Evolutionary conservation across 1,140 invertebrate genomes (phyloP).

Genomic region (Lanistes nyassanus): DNA sequence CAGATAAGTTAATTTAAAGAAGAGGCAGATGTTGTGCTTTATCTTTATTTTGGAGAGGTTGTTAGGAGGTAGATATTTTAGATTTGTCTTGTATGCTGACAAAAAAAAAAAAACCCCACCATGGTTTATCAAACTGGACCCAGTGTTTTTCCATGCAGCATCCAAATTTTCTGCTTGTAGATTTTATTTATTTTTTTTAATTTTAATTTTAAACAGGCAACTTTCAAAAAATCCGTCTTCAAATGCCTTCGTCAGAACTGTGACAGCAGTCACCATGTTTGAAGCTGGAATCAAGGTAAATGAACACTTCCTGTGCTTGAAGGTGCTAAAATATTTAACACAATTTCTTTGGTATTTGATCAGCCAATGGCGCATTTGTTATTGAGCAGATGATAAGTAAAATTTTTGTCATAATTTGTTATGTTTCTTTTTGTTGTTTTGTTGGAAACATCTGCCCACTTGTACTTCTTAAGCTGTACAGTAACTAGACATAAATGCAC

Average conservation of each 20-base stretch:
- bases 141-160: neutral
- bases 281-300: constrained; percentile 69
- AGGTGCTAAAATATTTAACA: neutral
- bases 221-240: constrained; percentile 64
- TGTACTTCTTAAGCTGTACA: too few species aligned
- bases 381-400: too few species aligned
- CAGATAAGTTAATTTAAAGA: too few species aligned
- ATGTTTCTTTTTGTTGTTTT: neutral
- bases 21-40: too few species aligned
- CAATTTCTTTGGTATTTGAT: too few species aligned
- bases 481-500: too few species aligned
- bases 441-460: too few species aligned
- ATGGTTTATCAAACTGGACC: neutral
- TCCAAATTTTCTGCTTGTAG: neutral
- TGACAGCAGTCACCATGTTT: constrained; percentile 71
- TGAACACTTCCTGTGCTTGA: neutral
- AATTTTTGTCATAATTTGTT: neutral
- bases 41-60: too few species aligned
- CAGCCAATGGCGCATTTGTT: neutral
- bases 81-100: too few species aligned
- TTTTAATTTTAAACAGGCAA: constrained; percentile 51
- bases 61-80: too few species aligned
- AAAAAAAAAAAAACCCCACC: neutral
- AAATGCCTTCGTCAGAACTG: constrained; percentile 70
- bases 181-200: neutral